These are phyloP conservation scores for Acholoe squamosa DNA, from an alignment of 2,888 invertebrate genomes.

Conservation along the genomic window DNA sequence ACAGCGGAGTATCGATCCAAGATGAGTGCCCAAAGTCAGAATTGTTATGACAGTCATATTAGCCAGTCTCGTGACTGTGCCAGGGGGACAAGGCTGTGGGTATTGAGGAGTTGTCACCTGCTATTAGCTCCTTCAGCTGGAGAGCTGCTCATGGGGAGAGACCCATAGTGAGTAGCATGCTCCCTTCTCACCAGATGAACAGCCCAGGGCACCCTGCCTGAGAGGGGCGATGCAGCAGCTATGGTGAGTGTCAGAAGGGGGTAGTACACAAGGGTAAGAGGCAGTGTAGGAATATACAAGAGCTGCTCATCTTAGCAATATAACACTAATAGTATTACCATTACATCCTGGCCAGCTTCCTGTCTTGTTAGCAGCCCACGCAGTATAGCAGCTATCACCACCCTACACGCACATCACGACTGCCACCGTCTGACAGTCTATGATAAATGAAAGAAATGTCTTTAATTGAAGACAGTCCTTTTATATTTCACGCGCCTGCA, in stretches of 20 bases:
- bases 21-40: conserved; percentile 9
- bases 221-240: background rate
- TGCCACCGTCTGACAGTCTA: no score
- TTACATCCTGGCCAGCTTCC: no score
- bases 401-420: no score
- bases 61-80: background rate
- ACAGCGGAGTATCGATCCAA: conserved; percentile 13
- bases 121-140: conserved; percentile 7
- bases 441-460: background rate
- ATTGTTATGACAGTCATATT: conserved; percentile 36
- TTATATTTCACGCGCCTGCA: background rate
- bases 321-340: background rate
- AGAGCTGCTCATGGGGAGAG: background rate
- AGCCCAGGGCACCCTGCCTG: background rate
- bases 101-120: conserved; percentile 29
- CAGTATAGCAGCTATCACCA: no score
- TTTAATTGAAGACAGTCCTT: conserved; percentile 7
- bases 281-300: background rate
- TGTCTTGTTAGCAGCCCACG: no score
- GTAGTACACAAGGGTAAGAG: background rate
- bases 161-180: background rate
- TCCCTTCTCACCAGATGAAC: conserved; percentile 6
- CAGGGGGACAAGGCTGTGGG: background rate
- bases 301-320: background rate
- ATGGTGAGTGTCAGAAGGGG: background rate